Base-by-base conservation (phyloP, 2,797 vertebrate species). In the Erpetoichthys calabaricus region DNA sequence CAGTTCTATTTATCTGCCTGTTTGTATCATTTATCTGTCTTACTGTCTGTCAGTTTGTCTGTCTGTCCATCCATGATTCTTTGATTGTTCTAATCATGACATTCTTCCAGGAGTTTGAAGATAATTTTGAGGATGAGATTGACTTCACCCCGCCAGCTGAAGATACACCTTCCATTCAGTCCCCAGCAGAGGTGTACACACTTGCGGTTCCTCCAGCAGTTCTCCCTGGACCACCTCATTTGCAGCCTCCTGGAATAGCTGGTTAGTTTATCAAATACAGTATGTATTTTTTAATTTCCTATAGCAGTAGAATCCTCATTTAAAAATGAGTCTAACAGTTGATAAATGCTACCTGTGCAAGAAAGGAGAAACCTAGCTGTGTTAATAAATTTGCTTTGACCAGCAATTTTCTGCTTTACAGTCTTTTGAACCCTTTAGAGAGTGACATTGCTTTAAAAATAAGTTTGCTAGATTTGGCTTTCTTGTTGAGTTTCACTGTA, bases 111-210 rank as follows among this genome's bases (percentile, higher is more conserved):
- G 94, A 98, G 68, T 98, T 98, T 76, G 93, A 98, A 75, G 94
- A 98, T 80, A 91, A 97, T 74, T 94, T 97, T 76, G 93, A 97
- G 8, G 91, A 97, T 79, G 94, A 98, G 70, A 88, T 95, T 59
- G 94, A 98, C 75, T 97, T 98, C 75, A 97, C 91, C 9, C 95
- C 95, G 8, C 95, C 95, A 42, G 94, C 92, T 59, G 95, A 97
- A 86, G 94, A 98, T 72, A 98, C 95, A 1, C 94, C 94, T 1
- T 95, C 95, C 59, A 82, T 91, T 70, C 94, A 94, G 71, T 93
- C 91, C 57, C 91, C 92, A 9, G 91, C 91, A 5, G 95, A 98
- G 75, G 94, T 98, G 56, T 98, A 97, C 68, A 95, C 92, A n/a
- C 87, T 98, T 6, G 87, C 90, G 4, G 94, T 96, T 59, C 94